Conservation (phyloP, 1,140 invertebrate genomes). For the Leptoteleia sp. region DNA sequence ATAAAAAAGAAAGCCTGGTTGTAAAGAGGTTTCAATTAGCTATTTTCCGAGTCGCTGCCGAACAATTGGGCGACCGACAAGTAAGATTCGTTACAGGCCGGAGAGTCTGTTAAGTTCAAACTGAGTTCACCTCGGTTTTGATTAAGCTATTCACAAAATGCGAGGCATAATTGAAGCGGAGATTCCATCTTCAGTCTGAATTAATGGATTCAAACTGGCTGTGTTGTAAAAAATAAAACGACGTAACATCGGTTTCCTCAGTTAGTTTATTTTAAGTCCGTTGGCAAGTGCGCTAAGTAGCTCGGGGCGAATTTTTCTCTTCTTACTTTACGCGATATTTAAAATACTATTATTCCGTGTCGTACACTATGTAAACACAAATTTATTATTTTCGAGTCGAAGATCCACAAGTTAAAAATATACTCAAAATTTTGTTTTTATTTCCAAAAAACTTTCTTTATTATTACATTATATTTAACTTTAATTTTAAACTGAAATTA, state of each 20-base stretch:
- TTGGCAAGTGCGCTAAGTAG: conserved; percentile 1
- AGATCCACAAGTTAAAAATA: too few species aligned
- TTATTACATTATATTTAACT: too few species aligned
- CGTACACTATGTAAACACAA: too few species aligned
- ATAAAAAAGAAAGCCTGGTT: too few species aligned
- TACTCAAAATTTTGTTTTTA: too few species aligned
- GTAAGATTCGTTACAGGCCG: conserved; percentile 42
- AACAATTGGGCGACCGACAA: conserved; percentile 43
- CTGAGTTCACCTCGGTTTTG: conserved; percentile 35
- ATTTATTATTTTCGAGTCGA: too few species aligned
- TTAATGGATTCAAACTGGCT: conserved; percentile 21
- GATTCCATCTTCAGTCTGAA: conserved; percentile 34
- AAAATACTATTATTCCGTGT: too few species aligned
- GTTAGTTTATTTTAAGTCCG: conserved; percentile 10
- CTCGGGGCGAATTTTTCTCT: too few species aligned
- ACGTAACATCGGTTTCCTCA: not conserved
- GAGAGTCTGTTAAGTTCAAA: conserved; percentile 42
- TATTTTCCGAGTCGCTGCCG: conserved; percentile 39
- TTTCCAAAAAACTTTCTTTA: too few species aligned
- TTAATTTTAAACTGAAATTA: too few species aligned
- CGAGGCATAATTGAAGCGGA: conserved; percentile 37
- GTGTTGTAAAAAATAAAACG: not conserved
- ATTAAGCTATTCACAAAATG: conserved; percentile 57
- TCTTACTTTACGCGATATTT: too few species aligned
- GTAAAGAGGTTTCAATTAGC: conserved; percentile 56